Percentiles rank a stretch among this genome's conserved stretches.
Evolutionary conservation across 1,140 invertebrate genomes (phyloP).

Genomic region (Cotesia typhae): DNA sequence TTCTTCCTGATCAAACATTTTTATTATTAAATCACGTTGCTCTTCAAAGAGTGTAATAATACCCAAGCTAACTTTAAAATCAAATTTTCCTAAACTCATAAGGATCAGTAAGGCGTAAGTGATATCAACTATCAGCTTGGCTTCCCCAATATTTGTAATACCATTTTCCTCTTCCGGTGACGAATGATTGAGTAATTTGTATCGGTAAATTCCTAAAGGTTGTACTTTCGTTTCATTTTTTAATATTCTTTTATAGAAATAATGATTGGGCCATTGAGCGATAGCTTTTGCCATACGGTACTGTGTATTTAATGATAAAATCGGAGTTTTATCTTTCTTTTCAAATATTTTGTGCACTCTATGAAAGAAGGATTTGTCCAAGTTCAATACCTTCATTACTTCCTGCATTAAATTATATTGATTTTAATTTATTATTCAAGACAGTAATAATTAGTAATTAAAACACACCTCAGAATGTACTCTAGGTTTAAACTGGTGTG

Average conservation of each 20-base stretch:
- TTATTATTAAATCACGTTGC: slow-evolving; percentile 16
- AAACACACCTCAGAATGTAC: slow-evolving; percentile 67
- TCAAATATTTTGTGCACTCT: slow-evolving; percentile 68
- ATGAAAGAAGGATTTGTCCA: slow-evolving; percentile 68
- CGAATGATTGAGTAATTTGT: slow-evolving; percentile 68
- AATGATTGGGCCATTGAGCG: slow-evolving; percentile 76
- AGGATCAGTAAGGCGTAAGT: background rate
- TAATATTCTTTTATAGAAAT: slow-evolving; percentile 78
- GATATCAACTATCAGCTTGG: slow-evolving; percentile 20
- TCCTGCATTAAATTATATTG: slow-evolving; percentile 61
- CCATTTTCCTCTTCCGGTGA: slow-evolving; percentile 49
- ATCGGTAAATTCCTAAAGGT: slow-evolving; percentile 63
- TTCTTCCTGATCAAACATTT: background rate
- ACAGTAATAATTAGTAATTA: background rate
- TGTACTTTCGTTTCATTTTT: slow-evolving; percentile 58
- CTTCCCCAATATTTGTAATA: slow-evolving; percentile 17
- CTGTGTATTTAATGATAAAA: slow-evolving; percentile 75
- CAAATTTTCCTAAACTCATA: background rate
- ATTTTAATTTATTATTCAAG: background rate
- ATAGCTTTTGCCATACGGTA: slow-evolving; percentile 89
- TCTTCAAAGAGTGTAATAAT: slow-evolving; percentile 25
- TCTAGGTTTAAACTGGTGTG: slow-evolving; percentile 84
- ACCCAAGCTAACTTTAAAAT: slow-evolving; percentile 12
- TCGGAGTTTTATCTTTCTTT: slow-evolving; percentile 41
- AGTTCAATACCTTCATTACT: slow-evolving; percentile 68